Evolutionary conservation across 2,113 vertebrate genomes (phyloP).

Genomic region (Rhodinocichla rosea): DNA sequence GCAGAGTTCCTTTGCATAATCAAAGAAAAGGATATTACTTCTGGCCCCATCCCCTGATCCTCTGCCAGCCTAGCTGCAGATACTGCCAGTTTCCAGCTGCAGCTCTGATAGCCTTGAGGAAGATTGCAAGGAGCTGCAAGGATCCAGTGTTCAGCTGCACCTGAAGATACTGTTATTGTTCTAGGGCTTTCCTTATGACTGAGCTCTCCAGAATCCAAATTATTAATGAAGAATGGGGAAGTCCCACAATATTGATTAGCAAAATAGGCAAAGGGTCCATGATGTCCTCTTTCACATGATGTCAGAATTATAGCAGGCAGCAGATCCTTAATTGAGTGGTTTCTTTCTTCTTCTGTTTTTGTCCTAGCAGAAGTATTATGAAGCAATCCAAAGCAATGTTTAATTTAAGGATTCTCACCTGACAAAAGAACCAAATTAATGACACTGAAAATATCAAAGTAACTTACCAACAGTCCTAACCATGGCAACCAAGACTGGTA

Average conservation of each 20-base stretch:
- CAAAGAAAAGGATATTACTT: background rate
- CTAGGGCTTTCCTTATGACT: background rate
- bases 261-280: background rate
- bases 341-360: background rate
- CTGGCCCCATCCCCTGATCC: background rate
- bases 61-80: background rate
- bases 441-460: background rate
- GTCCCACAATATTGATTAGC: background rate
- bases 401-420: background rate
- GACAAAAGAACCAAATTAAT: background rate
- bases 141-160: background rate
- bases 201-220: background rate
- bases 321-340: background rate
- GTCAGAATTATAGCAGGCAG: background rate
- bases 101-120: background rate
- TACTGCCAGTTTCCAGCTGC: background rate
- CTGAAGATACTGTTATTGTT: background rate
- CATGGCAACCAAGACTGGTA: background rate
- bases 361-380: background rate
- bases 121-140: background rate
- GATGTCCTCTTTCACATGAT: background rate
- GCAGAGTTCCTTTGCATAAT: background rate
- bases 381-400: background rate
- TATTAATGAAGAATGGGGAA: background rate
- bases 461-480: background rate